phyloP scores from a whole-genome alignment of 1,140 invertebrate species.

The Camponotus pennsylvanicus region DNA sequence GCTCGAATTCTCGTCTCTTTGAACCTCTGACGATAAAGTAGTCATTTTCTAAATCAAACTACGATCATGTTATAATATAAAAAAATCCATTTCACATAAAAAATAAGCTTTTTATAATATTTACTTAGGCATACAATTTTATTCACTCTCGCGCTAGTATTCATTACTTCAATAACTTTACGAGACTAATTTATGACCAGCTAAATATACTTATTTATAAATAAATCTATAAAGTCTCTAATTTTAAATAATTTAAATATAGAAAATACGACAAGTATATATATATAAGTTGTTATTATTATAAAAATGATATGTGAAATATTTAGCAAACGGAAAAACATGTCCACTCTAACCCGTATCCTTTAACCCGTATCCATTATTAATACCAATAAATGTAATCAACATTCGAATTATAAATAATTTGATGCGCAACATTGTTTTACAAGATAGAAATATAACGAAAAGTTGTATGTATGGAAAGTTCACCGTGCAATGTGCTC shows the following conservation, averaged over 20 bases:
- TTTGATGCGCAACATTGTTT: slow-evolving; percentile 62
- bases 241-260: not conserved
- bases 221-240: not conserved
- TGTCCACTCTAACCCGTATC: not conserved
- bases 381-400: slow-evolving; percentile 21
- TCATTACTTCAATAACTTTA: not conserved
- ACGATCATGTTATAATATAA: slow-evolving; percentile 6
- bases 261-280: not conserved
- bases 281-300: not conserved
- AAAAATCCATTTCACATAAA: not conserved
- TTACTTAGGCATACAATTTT: not conserved
- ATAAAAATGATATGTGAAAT: not conserved
- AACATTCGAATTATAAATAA: not conserved
- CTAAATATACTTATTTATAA: not conserved
- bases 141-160: not conserved
- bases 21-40: slow-evolving; percentile 80
- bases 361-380: not conserved
- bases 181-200: not conserved
- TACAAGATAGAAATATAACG: slow-evolving; percentile 26
- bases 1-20: slow-evolving; percentile 77
- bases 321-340: not conserved
- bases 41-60: slow-evolving; percentile 55
- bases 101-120: not conserved
- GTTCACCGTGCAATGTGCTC: not conserved
- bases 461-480: slow-evolving; percentile 25